Evolutionary conservation across 2,888 invertebrate species (phyloP).

Genomic region (Operophtera brumata): DNA sequence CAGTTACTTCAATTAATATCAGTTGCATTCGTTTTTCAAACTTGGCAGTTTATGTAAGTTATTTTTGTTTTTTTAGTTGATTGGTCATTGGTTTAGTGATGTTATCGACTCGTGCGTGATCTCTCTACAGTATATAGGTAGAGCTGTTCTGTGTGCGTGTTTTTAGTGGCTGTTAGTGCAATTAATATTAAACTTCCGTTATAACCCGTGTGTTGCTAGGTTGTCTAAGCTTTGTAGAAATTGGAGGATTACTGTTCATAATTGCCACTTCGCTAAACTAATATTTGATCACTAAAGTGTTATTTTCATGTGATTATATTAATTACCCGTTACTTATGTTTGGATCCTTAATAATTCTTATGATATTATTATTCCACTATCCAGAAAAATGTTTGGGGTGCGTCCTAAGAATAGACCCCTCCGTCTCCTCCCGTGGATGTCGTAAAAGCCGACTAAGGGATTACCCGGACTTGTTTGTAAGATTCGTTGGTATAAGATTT

Average conservation of each 20-base stretch:
- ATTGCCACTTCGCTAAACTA: not conserved
- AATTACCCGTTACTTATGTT: not conserved
- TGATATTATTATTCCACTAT: no score
- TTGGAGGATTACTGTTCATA: constrained; percentile 3
- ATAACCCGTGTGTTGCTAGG: constrained; percentile 10
- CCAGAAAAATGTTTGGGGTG: no score
- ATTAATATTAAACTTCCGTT: constrained; percentile 22
- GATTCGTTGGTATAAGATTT: no score
- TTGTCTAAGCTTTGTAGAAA: constrained; percentile 11
- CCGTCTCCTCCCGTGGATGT: no score
- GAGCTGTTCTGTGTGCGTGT: no score
- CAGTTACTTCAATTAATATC: not conserved
- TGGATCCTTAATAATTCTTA: not conserved
- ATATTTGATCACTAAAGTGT: not conserved
- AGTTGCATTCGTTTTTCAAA: not conserved
- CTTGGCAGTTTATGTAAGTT: constrained; percentile 1
- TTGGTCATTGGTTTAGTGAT: constrained; percentile 4
- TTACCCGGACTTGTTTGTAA: no score
- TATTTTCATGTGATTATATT: not conserved
- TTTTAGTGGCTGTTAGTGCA: constrained; percentile 13
- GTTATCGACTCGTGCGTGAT: constrained; percentile 1
- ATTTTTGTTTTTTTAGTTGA: constrained; percentile 1
- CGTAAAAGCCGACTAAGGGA: no score
- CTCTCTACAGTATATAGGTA: no score
- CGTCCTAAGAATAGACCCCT: no score